phyloP scores from a whole-genome alignment of 92 coral and sea anemone species.

The Palythoa grandis region DNA sequence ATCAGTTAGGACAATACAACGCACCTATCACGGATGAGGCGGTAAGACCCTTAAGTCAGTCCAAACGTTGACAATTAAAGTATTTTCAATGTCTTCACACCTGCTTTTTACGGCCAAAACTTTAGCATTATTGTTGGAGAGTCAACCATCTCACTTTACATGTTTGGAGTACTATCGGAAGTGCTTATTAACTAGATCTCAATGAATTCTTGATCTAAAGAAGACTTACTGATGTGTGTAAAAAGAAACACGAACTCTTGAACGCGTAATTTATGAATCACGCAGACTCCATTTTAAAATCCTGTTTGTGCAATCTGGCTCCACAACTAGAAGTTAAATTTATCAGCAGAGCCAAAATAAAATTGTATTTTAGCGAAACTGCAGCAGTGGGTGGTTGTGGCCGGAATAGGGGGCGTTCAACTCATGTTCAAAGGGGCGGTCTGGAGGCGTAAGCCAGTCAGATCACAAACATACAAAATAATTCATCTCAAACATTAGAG shows the following conservation, averaged over 20 bases:
- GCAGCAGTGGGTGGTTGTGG: conserved; percentile 73
- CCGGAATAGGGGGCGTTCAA: conserved; percentile 84
- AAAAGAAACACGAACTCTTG: neutral
- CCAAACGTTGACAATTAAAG: conserved; percentile 76
- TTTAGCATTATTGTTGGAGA: conserved; percentile 25
- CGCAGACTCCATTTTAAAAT: neutral
- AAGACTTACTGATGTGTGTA: conserved; percentile 19
- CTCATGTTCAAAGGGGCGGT: conserved; percentile 93
- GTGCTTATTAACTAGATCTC: conserved; percentile 66
- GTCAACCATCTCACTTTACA: conserved; percentile 73
- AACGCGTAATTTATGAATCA: neutral
- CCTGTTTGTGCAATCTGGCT: conserved; percentile 10
- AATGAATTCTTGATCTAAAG: conserved; percentile 39
- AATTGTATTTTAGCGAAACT: conserved; percentile 34
- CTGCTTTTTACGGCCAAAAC: conserved; percentile 45
- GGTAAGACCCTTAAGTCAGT: conserved; percentile 62
- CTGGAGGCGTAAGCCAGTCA: conserved; percentile 81
- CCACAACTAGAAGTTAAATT: conserved; percentile 11
- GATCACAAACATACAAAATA: conserved; percentile 60
- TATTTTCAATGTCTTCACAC: conserved; percentile 53
- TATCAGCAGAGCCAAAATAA: conserved; percentile 32
- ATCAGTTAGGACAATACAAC: conserved; percentile 80
- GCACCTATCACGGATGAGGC: conserved; percentile 64
- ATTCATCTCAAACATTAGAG: conserved; percentile 39
- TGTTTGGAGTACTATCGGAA: conserved; percentile 90